Evolutionary conservation across 1,140 invertebrate genomes (phyloP), one percentile per base, ranked within the genome.

Genomic region (Triops longicaudatus): DNA sequence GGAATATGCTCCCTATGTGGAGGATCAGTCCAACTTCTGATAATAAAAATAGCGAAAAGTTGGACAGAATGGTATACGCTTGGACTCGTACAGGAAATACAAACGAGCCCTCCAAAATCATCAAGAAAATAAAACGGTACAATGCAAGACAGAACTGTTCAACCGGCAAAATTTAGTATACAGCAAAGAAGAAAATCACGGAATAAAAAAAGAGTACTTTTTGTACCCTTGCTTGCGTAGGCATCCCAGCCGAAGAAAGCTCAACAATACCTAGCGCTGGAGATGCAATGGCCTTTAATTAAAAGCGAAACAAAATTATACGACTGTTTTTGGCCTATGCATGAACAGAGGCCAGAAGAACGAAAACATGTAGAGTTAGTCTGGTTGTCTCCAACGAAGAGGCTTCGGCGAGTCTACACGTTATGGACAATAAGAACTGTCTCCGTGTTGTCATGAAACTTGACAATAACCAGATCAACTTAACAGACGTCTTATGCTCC

Each of bases 401-500:
- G 14, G 17, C 14, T 63, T 6, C 14, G 17, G 50, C 9, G 50
- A 63, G 9, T 14, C 50, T 22, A 63, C 50, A 17, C 50, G 50
- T 22, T 63, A n/a, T 63, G 14, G 50, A 63, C 11, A 63, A 63
- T 63, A 22, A 63, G 50, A 63, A 63, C 50, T 63, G 50, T 63
- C 50, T 63, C 50, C 50, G 17, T 22, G 50, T 63, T 63, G 50
- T 63, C 50, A 63, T 63, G 50, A 63, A 63, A 63, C 50, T 63
- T 63, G 50, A 63, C 50, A 63, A 22, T 63, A 63, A 63, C 50
- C 50, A 63, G 50, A 63, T 63, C 50, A 63, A 63, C 50, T 63
- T 63, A 63, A 63, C 50, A 63, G 50, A 63, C 50, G 50, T 63
- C 50, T 63, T 63, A 63, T 63, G 50, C 50, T 63, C 50, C 50